phyloP scores from a whole-genome alignment of 2,797 vertebrate genomes.

The Tenualosa ilisha region DNA sequence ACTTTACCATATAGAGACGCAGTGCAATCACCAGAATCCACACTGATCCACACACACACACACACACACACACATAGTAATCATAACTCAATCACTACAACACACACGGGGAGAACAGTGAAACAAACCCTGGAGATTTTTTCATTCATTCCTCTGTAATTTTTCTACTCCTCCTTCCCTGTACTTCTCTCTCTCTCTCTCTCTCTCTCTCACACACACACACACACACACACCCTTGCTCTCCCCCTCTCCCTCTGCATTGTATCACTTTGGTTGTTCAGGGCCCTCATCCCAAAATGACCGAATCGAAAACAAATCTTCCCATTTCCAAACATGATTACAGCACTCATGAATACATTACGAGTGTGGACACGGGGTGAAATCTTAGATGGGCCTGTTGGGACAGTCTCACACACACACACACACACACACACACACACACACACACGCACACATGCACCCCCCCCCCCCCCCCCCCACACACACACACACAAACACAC shows the following conservation, averaged over 20 bases:
- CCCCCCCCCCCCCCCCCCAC: not conserved
- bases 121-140: not conserved
- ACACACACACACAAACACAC: constrained; percentile 9
- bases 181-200: not conserved
- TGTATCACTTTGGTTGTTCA: constrained; percentile 1
- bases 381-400: constrained; percentile 3
- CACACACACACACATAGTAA: not conserved
- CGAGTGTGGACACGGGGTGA: not conserved
- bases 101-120: not conserved
- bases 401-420: not conserved
- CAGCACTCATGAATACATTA: not conserved
- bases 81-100: not conserved
- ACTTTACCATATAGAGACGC: constrained; percentile 51
- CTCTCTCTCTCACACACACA: too few species aligned
- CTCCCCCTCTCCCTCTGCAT: not conserved
- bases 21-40: not conserved
- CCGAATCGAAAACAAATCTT: not conserved
- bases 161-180: not conserved
- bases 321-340: constrained; percentile 11
- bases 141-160: not conserved
- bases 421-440: constrained; percentile 17
- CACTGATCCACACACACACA: constrained; percentile 1
- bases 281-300: not conserved
- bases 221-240: too few species aligned
- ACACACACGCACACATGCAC: not conserved